Evolutionary conservation across 2,113 vertebrate genomes (phyloP).

Genomic region (Phainopepla nitens): DNA sequence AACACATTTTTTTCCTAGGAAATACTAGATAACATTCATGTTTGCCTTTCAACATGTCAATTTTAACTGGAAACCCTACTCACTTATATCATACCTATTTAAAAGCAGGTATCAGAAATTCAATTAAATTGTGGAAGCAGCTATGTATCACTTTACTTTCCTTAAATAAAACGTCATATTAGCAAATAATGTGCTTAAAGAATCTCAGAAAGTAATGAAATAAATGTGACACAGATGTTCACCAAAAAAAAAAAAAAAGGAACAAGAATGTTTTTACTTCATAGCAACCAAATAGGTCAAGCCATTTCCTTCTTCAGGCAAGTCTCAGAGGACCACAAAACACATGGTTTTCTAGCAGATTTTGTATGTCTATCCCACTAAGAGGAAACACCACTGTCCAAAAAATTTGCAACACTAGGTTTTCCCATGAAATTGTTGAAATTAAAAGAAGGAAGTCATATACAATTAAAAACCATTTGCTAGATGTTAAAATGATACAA

Average conservation of each 20-base stretch:
- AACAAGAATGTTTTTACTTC: conserved; percentile 78
- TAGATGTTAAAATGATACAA: background rate
- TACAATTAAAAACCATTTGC: conserved; percentile 16
- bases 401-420: conserved; percentile 37
- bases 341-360: conserved; percentile 66
- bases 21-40: background rate
- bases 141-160: background rate
- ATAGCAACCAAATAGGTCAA: conserved; percentile 80
- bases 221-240: conserved; percentile 78
- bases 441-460: conserved; percentile 40
- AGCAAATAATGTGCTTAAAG: conserved; percentile 63
- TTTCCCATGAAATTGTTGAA: conserved; percentile 69
- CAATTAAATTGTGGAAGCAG: background rate
- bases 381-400: conserved; percentile 69
- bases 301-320: conserved; percentile 76
- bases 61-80: background rate
- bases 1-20: background rate
- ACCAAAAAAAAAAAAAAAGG: conserved; percentile 47
- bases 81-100: background rate
- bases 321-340: conserved; percentile 68
- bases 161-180: conserved; percentile 44
- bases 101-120: background rate
- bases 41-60: background rate
- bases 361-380: conserved; percentile 56
- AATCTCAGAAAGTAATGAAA: conserved; percentile 68